phyloP scores from a whole-genome alignment of 2,797 vertebrate species.

The Lacerta agilis region DNA sequence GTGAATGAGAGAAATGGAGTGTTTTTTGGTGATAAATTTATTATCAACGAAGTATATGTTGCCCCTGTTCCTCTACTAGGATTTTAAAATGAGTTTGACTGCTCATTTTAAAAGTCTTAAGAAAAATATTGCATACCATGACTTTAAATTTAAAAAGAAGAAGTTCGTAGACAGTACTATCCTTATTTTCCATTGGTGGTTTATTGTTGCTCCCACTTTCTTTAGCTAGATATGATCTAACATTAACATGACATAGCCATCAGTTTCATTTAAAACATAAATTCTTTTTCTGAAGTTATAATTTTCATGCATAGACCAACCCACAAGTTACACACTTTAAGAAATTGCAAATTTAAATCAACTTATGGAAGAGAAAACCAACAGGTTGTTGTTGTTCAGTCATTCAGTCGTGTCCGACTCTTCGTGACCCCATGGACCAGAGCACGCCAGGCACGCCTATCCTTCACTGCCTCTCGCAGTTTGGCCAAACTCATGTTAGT shows the following conservation, averaged over 20 bases:
- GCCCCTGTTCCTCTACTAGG: background rate
- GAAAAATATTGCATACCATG: background rate
- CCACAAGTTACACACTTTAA: background rate
- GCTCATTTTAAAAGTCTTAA: conserved; percentile 4
- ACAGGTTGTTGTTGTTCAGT: too few species aligned
- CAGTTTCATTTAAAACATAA: background rate
- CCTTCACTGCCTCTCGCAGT: too few species aligned
- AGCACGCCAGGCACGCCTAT: too few species aligned
- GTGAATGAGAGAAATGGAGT: conserved; percentile 21
- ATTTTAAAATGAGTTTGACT: background rate
- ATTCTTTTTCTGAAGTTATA: background rate
- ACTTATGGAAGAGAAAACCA: background rate
- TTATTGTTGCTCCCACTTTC: background rate
- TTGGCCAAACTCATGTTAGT: too few species aligned
- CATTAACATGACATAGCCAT: background rate
- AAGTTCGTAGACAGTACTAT: background rate
- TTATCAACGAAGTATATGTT: background rate
- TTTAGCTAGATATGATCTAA: background rate
- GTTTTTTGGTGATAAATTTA: conserved; percentile 35
- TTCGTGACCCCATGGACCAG: too few species aligned
- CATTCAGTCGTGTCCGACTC: too few species aligned
- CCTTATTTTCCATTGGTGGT: background rate
- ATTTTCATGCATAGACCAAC: background rate
- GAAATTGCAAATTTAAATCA: background rate
- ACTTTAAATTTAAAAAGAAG: background rate